Conservation (phyloP, 1,140 invertebrate genomes). For the Drosophila ercepeae region DNA sequence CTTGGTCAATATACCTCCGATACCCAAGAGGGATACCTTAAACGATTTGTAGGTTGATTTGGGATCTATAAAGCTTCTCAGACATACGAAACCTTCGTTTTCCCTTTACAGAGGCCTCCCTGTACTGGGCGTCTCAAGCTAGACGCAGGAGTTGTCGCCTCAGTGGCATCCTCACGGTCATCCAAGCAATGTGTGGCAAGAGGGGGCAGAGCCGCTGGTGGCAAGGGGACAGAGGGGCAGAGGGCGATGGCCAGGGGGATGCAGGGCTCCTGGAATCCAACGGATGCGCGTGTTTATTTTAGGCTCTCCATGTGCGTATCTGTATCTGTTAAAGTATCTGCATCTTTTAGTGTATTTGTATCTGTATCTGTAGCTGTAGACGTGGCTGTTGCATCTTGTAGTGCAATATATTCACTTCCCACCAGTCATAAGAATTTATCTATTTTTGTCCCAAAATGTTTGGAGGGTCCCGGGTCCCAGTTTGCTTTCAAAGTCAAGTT, state of each 20-base stretch:
- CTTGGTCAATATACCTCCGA: too few relatives aligned
- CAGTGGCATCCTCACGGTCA: constrained; percentile 66
- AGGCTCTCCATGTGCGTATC: constrained; percentile 44
- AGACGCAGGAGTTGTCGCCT: constrained; percentile 57
- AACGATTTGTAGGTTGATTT: not conserved
- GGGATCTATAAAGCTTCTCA: too few relatives aligned
- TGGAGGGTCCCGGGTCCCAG: constrained; percentile 13
- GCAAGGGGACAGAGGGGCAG: not conserved
- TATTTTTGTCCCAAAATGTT: constrained; percentile 45
- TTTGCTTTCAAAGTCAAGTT: constrained; percentile 68
- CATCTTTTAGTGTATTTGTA: too few relatives aligned
- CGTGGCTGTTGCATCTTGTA: constrained; percentile 23
- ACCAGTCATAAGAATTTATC: constrained; percentile 53
- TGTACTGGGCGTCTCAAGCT: constrained; percentile 5
- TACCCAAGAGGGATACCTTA: not conserved
- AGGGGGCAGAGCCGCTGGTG: not conserved
- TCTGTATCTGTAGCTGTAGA: constrained; percentile 18
- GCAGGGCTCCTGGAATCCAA: constrained; percentile 33
- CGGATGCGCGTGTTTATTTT: constrained; percentile 77
- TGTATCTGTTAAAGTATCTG: too few relatives aligned
- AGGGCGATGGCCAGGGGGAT: not conserved
- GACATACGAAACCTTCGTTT: not conserved
- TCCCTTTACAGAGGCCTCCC: not conserved
- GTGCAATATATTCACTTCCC: constrained; percentile 38
- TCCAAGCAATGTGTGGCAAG: constrained; percentile 20